Evolutionary conservation across 2,888 invertebrate species (phyloP).

Genomic region (Prionchulus punctatus): DNA sequence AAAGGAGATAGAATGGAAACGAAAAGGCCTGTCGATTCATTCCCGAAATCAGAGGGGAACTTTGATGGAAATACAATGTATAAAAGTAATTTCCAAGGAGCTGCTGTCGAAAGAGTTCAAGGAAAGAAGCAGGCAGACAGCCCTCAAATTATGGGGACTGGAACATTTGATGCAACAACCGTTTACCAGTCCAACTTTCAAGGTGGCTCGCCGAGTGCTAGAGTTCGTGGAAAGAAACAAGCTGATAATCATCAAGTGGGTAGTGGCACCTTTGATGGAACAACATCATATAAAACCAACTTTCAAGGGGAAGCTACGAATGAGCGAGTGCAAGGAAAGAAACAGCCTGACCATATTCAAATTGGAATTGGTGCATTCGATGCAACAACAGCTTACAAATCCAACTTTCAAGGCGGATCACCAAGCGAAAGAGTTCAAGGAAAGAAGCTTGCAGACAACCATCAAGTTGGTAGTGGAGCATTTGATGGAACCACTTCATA

Average conservation of each 20-base stretch:
- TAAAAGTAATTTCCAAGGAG: not conserved
- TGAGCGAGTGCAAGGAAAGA: not conserved
- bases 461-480: not conserved
- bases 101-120: not conserved
- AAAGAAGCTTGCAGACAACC: not conserved
- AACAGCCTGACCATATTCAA: not conserved
- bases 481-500: not conserved
- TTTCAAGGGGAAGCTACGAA: not conserved
- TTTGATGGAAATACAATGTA: not conserved
- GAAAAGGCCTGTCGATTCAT: not conserved
- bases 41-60: not conserved
- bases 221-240: too few species aligned
- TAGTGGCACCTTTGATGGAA: too few species aligned
- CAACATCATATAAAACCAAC: not conserved
- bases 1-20: not conserved
- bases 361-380: not conserved
- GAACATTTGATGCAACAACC: conserved; percentile 1
- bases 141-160: not conserved
- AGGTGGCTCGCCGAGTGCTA: too few species aligned
- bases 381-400: not conserved
- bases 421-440: not conserved
- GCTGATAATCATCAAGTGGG: too few species aligned
- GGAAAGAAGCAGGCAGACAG: not conserved
- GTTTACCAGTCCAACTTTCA: not conserved
- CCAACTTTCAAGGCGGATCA: not conserved